Conservation (phyloP, 2,888 invertebrate genomes). For the Bombylius major region DNA sequence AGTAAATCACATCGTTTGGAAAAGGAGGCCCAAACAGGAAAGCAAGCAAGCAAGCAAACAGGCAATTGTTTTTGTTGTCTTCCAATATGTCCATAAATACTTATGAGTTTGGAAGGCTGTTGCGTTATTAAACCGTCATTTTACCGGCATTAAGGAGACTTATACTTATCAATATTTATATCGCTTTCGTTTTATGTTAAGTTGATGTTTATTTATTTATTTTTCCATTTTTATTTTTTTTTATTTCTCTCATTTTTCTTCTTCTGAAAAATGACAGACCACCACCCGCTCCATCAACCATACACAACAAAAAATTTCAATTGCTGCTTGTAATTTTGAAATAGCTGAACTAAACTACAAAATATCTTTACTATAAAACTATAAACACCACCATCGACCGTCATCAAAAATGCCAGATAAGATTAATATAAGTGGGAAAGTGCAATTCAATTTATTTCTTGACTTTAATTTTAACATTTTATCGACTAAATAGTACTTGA, state of each 20-base stretch:
- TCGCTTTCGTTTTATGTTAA: slow-evolving; percentile 6
- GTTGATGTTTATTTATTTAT: too few species aligned
- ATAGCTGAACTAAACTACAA: too few species aligned
- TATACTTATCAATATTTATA: slow-evolving; percentile 10
- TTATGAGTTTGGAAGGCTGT: too few species aligned
- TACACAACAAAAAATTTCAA: neutral
- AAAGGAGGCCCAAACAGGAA: too few species aligned
- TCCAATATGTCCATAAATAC: too few species aligned
- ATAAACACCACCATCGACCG: neutral
- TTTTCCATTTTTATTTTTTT: too few species aligned
- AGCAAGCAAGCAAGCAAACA: too few species aligned
- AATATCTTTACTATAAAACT: neutral
- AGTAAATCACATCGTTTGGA: too few species aligned
- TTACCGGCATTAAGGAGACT: neutral
- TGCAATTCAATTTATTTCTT: neutral
- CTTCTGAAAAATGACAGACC: neutral
- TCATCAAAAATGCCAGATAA: neutral
- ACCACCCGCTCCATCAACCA: neutral
- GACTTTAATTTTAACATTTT: neutral
- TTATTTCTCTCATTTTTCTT: too few species aligned
- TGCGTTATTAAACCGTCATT: too few species aligned
- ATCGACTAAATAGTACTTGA: too few species aligned
- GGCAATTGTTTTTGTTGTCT: too few species aligned
- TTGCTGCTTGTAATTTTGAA: neutral
- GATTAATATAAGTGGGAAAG: neutral